Percentiles rank a stretch among this genome's conserved stretches.
These are phyloP conservation scores for Pseudopleuronectes americanus DNA, from an alignment of 2,797 vertebrate species.

Conservation along the genomic window DNA sequence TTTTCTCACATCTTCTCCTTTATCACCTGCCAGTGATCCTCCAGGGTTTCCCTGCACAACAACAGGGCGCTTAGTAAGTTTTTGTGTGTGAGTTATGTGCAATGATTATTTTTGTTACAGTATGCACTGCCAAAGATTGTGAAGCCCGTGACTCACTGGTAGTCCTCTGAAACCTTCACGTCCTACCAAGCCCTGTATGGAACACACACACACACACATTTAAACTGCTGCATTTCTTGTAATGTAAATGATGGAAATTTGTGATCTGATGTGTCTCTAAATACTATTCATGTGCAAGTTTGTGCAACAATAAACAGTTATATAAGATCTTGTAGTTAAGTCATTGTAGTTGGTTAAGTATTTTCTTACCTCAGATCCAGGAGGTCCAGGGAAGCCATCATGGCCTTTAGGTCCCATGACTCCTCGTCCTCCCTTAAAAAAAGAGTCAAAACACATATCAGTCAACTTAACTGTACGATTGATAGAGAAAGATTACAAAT, in stretches of 20 bases:
- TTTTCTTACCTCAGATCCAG: constrained; percentile 56
- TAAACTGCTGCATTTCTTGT: not conserved
- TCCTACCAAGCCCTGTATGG: constrained; percentile 64
- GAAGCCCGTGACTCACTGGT: constrained; percentile 64
- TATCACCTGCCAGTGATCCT: constrained; percentile 82
- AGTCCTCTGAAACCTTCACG: constrained; percentile 57
- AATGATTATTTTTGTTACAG: not conserved
- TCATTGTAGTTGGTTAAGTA: not conserved
- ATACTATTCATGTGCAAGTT: not conserved
- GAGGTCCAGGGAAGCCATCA: constrained; percentile 42
- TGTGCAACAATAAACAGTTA: not conserved
- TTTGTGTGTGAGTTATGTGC: not conserved
- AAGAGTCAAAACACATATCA: too few species aligned
- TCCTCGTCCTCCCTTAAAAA: constrained; percentile 67
- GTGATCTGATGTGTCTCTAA: not conserved
- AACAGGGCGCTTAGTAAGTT: constrained; percentile 5
- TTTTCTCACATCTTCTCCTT: constrained; percentile 87
- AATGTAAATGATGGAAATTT: not conserved
- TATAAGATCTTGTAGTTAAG: not conserved
- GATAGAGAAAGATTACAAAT: not conserved
- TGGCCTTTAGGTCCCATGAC: constrained; percentile 53
- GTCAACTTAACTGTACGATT: too few species aligned
- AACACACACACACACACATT: constrained; percentile 9
- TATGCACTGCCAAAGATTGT: not conserved
- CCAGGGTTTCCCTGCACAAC: constrained; percentile 85